Base-by-base conservation (phyloP, 1,140 invertebrate species). In the Idris sp. region DNA sequence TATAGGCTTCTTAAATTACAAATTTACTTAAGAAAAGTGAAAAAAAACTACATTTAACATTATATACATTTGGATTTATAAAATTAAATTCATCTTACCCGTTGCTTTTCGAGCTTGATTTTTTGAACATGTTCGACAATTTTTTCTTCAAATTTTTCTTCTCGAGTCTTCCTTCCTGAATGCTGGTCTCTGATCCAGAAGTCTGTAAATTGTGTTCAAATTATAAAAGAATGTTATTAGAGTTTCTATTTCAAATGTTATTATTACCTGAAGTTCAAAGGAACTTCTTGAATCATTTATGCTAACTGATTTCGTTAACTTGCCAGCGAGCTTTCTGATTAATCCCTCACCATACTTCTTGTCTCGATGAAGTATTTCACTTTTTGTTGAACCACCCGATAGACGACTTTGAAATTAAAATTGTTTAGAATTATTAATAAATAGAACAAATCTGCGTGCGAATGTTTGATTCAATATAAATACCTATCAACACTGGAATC, bases 271-370 rank as follows among this genome's bases (percentile, higher is more conserved):
- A 53, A 85, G 88, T 48, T 89, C 89, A 28, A 89, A 89, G 0
- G 88, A 84, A 67, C 88, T 89, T 9, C 88, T 89, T 25, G 89
- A 89, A 77, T 92, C 91, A 78, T 95, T 93, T 33, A 95, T 92
- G 54, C 93, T 95, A 22, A 92, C 91, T 0, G 94, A 95, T 88
- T 96, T 96, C 6, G 94, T 95, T 11, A 96, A 85, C 78, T 94
- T 94, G 71, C 93, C 94, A 1, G 85, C 83, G 41, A 97, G 86
- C 87, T 96, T 96, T 16, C 93, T 93, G 79, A 96, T 94, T 35
- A 96, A 84, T 25, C 94, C 91, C 83, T 93, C 93, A 82, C 93
- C 92, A 81, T 95, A 94, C 81, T 94, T 94, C 76, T 95, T 95
- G 8, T 87, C 86, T 46, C 89, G 84, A 1, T 91, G 90, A 1